These are phyloP conservation scores for Frankliniella fusca DNA, from an alignment of 2,888 invertebrate species.

Conservation along the genomic window DNA sequence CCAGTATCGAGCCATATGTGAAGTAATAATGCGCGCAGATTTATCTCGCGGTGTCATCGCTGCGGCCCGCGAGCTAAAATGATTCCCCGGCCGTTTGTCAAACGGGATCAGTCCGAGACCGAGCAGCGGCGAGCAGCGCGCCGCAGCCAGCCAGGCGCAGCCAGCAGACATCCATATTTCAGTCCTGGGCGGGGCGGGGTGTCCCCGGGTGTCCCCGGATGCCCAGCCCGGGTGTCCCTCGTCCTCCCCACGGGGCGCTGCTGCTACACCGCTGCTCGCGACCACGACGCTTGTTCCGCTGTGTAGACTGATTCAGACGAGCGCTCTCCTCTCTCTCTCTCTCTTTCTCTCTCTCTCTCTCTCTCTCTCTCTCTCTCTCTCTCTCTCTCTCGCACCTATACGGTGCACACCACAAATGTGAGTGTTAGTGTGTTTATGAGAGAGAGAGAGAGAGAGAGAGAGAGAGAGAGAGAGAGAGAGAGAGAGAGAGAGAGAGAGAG, in stretches of 20 bases:
- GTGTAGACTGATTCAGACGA: too few relatives aligned
- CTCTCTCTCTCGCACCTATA: not conserved
- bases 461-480: not conserved
- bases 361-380: slow-evolving; percentile 1
- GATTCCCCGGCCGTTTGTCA: slow-evolving; percentile 6
- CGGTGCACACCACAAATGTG: too few relatives aligned
- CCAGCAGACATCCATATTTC: not conserved
- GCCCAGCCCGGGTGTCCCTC: too few relatives aligned
- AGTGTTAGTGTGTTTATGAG: not conserved
- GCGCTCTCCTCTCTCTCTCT: not conserved
- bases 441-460: not conserved
- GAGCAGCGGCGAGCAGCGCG: too few relatives aligned
- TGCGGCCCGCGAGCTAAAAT: not conserved
- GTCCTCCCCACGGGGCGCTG: too few relatives aligned
- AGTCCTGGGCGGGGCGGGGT: not conserved
- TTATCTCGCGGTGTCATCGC: not conserved
- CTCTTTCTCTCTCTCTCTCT: not conserved
- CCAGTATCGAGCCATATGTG: not conserved
- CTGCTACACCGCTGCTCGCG: too few relatives aligned
- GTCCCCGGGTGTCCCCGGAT: too few relatives aligned
- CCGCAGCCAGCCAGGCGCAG: too few relatives aligned
- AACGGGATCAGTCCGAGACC: not conserved
- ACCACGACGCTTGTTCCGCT: too few relatives aligned
- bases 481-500: slow-evolving; percentile 18
- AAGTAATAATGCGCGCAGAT: not conserved